Base-by-base conservation (phyloP, 2,888 invertebrate genomes). In the Glyphotaelius pellucidus region DNA sequence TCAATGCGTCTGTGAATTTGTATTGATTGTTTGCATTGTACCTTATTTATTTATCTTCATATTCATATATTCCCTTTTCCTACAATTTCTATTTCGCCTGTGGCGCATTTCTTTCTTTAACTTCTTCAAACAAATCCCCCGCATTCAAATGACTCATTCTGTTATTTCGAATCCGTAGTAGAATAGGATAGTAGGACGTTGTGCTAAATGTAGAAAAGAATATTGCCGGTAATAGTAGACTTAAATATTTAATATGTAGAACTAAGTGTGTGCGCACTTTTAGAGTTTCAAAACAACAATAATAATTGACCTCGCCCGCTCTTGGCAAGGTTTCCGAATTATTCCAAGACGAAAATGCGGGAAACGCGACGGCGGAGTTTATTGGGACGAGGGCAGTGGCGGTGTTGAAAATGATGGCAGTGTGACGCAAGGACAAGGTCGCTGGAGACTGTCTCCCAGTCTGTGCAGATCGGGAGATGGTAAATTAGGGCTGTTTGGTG, bases 271-370 rank as follows among this genome's bases (percentile, higher is more conserved):
- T 7, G 15, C n/a, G 31, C 7, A 47, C 14, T 47, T 31, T 86
- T 3, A 11, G n/a, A 42, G 30, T 52, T 30, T 86, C 47, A n/a
- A 47, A 86, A 86, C 31, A 86, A 86, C 42, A 86, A 86, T 86
- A 67, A 67, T 67, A 52, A 86, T 86, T 42, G 86, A 86, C 86
- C 86, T 86, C 86, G 86, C 47, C 42, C 52, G 14, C n/a, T 25
- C 52, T 86, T 86, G 86, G 86, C 86, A 86, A 86, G 42, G 86
- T 30, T 52, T 42, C 12, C 86, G 86, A 42, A 86, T 47, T 86
- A 86, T 86, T 86, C 86, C 86, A 86, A 52, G 52, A 86, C n/a
- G 42, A 83, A 83, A 83, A 83, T 25, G 83, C 32, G 83, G 31
- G 83, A 32, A 83, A 83, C 83, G 83, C 31, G 83, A 83, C 83